Conservation (phyloP, 2,888 invertebrate species). For the Ctena decussata region DNA sequence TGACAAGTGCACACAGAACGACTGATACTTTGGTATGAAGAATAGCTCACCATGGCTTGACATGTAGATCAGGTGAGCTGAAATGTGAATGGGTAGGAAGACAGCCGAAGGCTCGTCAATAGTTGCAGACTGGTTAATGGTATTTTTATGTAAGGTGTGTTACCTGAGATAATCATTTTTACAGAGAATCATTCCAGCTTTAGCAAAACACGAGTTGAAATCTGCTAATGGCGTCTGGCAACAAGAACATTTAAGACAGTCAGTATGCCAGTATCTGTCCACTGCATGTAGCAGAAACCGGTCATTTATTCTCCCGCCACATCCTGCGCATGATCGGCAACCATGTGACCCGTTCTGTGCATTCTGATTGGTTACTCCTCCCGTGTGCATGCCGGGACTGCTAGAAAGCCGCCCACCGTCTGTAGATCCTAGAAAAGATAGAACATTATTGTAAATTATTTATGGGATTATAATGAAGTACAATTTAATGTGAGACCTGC, state of each 20-base stretch:
- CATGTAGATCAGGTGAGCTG: too few relatives aligned
- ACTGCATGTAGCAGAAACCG: constrained; percentile 96
- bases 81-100: too few relatives aligned
- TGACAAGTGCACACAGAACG: too few relatives aligned
- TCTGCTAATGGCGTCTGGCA: constrained; percentile 96
- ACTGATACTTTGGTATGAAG: too few relatives aligned
- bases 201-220: constrained; percentile 96
- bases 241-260: constrained; percentile 97
- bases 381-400: constrained; percentile 57
- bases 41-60: too few relatives aligned
- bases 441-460: constrained; percentile 1
- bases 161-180: constrained; percentile 98
- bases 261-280: constrained; percentile 98
- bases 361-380: constrained; percentile 49
- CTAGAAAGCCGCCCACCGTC: constrained; percentile 38
- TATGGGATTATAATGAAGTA: constrained; percentile 14
- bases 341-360: constrained; percentile 47
- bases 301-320: constrained; percentile 96
- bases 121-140: too few relatives aligned
- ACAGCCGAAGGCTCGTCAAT: too few relatives aligned
- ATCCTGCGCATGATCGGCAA: constrained; percentile 93
- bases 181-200: constrained; percentile 97
- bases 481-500: neutral
- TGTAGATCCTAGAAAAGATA: constrained; percentile 46
- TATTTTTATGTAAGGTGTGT: too few relatives aligned